Conservation (phyloP, 2,113 vertebrate species). For the Taxidea taxus region DNA sequence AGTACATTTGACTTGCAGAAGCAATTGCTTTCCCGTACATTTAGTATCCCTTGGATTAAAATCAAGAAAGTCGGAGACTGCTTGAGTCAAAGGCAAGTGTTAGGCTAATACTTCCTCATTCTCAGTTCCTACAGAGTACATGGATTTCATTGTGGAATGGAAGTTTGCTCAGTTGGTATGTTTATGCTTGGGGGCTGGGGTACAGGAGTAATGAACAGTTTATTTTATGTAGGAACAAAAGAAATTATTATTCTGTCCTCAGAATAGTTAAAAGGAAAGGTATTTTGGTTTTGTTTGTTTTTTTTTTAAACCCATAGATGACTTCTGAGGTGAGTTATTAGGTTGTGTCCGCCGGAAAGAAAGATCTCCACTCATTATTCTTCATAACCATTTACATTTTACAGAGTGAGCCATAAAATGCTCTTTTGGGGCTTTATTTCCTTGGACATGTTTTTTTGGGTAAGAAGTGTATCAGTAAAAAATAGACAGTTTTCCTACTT, state of each 20-base stretch:
- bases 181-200: background rate
- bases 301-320: background rate
- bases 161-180: background rate
- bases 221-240: background rate
- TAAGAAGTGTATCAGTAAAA: background rate
- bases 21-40: background rate
- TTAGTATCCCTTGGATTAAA: background rate
- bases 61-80: background rate
- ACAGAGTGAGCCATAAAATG: background rate
- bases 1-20: background rate
- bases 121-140: background rate
- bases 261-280: background rate
- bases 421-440: background rate
- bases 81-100: background rate
- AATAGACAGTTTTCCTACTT: background rate
- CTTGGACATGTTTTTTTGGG: background rate
- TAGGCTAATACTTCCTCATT: background rate
- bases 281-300: background rate
- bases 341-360: background rate
- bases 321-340: background rate
- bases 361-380: background rate
- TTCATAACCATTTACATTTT: slow-evolving; percentile 20
- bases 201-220: background rate
- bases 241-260: background rate
- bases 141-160: background rate